phyloP scores from a whole-genome alignment of 2,113 vertebrate species.

The Oenanthe melanoleuca region DNA sequence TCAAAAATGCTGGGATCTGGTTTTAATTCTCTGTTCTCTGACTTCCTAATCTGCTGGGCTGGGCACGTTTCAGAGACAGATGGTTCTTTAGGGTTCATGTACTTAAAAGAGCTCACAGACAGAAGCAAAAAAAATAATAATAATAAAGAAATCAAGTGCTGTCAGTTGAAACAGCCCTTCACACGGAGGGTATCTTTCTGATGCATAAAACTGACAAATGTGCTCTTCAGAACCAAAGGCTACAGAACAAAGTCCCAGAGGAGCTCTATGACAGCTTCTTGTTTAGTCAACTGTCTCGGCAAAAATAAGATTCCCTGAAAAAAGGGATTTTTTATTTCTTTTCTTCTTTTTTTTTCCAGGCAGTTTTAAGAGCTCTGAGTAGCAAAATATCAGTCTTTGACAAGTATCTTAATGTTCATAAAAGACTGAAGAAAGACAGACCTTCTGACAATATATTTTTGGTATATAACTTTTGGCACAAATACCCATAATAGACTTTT shows the following conservation, averaged over 20 bases:
- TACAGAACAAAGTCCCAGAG: not conserved
- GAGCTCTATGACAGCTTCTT: not conserved
- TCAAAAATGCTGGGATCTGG: conserved; percentile 10
- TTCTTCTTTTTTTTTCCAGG: fast-evolving
- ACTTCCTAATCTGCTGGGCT: conserved; percentile 40
- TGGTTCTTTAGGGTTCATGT: not conserved
- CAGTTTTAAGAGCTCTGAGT: not conserved
- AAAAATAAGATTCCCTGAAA: not conserved
- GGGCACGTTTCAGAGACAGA: conserved; percentile 40
- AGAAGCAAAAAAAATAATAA: not conserved
- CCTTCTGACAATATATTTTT: not conserved
- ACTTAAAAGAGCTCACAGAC: conserved; percentile 7
- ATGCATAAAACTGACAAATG: not conserved
- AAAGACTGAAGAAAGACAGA: not conserved
- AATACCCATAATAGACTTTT: not conserved
- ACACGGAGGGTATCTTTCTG: not conserved
- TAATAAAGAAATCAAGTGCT: not conserved
- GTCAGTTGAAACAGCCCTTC: not conserved
- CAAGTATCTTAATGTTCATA: not conserved
- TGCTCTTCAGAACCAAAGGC: not conserved
- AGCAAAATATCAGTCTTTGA: not conserved
- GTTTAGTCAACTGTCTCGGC: not conserved
- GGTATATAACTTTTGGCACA: not conserved
- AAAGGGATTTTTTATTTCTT: not conserved
- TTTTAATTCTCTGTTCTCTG: conserved; percentile 58